Conservation (phyloP, 1,140 invertebrate species). For the Microplitis demolitor region DNA sequence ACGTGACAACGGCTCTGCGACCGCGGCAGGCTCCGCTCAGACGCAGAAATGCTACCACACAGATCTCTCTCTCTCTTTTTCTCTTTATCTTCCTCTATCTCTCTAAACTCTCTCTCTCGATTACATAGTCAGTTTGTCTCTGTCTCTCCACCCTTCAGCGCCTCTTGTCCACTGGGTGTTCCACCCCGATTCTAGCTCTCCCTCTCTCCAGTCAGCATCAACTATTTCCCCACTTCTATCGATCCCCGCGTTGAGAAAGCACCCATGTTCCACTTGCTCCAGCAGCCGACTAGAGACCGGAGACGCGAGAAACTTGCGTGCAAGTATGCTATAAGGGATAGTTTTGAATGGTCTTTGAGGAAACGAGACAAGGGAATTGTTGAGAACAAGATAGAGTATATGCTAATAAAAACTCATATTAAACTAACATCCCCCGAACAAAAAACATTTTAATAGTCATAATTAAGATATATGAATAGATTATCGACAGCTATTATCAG, state of each 20-base stretch:
- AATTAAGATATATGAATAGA: too few species aligned
- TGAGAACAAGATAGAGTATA: not conserved
- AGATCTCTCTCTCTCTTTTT: constrained; percentile 3
- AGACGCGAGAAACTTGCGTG: constrained; percentile 11
- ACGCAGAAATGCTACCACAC: constrained; percentile 24
- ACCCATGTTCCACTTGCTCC: constrained; percentile 23
- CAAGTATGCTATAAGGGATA: constrained; percentile 5
- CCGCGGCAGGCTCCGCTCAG: constrained; percentile 29
- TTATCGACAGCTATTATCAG: too few species aligned
- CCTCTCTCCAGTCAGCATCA: not conserved
- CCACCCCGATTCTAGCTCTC: constrained; percentile 22
- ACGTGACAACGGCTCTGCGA: constrained; percentile 22
- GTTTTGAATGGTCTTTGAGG: not conserved
- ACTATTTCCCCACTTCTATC: constrained; percentile 27
- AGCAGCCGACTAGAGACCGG: constrained; percentile 23
- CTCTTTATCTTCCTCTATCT: not conserved
- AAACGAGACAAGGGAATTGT: not conserved
- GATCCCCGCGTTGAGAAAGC: constrained; percentile 17
- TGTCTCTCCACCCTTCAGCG: constrained; percentile 9
- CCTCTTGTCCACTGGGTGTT: constrained; percentile 20
- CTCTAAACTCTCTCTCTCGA: constrained; percentile 1
- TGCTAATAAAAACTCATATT: not conserved
- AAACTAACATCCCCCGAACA: too few species aligned
- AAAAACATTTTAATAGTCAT: too few species aligned
- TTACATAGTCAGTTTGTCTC: not conserved